Evolutionary conservation across 2,113 vertebrate species (phyloP).

Genomic region (Origma solitaria): DNA sequence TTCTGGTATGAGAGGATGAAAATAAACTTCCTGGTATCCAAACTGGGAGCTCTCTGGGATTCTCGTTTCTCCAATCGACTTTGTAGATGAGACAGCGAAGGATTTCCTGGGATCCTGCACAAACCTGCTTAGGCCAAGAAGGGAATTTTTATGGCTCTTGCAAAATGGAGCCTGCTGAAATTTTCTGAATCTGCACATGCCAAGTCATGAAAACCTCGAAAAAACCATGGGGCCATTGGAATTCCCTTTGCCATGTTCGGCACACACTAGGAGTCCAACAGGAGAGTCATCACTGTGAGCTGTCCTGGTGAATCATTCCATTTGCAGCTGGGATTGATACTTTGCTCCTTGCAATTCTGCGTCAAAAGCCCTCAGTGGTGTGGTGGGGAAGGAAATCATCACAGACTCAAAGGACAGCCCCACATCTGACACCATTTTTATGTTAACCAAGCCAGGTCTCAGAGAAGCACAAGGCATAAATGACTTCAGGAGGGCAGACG

Average conservation of each 20-base stretch:
- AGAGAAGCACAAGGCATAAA: not conserved
- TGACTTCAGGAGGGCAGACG: not conserved
- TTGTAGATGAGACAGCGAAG: not conserved
- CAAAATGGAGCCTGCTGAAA: not conserved
- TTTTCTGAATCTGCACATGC: not conserved
- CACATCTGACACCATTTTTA: accelerated
- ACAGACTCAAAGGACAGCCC: not conserved
- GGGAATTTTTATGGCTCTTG: not conserved
- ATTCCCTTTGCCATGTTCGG: not conserved
- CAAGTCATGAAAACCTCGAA: not conserved
- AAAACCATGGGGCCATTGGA: not conserved
- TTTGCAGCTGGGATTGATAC: not conserved
- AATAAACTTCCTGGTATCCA: not conserved
- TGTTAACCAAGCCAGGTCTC: not conserved
- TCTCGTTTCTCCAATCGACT: not conserved
- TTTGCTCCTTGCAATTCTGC: not conserved
- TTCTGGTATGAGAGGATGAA: not conserved
- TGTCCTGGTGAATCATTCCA: not conserved
- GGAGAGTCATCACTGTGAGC: not conserved
- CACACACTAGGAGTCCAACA: not conserved
- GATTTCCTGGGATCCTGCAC: not conserved
- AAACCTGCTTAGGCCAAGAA: not conserved
- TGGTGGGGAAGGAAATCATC: not conserved
- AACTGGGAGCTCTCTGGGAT: not conserved
- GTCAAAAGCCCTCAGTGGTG: not conserved